phyloP scores from a whole-genome alignment of 1,140 invertebrate genomes.

The Lucilia sericata region DNA sequence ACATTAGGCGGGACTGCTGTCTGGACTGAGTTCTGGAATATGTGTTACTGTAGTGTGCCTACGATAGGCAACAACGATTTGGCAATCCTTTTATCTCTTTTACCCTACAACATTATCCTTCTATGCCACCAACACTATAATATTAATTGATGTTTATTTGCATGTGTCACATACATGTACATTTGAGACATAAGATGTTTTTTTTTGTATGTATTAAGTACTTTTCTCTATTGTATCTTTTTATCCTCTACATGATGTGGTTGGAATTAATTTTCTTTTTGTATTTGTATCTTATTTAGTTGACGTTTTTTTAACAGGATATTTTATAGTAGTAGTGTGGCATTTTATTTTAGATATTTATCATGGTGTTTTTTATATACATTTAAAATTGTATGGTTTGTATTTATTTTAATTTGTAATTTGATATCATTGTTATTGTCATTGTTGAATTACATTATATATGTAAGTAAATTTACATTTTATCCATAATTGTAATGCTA shows the following conservation, averaged over 20 bases:
- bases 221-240: background rate
- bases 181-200: background rate
- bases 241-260: constrained; percentile 6
- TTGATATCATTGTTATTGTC: background rate
- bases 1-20: too few relatives aligned
- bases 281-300: background rate
- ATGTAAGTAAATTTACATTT: background rate
- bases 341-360: background rate
- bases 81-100: too few relatives aligned
- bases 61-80: too few relatives aligned
- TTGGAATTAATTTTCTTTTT: constrained; percentile 14
- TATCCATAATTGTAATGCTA: too few relatives aligned
- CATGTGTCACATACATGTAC: background rate
- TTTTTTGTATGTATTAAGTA: background rate
- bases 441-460: background rate
- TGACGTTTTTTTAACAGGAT: background rate
- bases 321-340: background rate
- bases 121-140: background rate
- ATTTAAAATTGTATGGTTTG: background rate
- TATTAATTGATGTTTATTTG: constrained; percentile 17
- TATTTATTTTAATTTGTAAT: background rate
- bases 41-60: too few relatives aligned
- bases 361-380: background rate
- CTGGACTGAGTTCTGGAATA: too few relatives aligned
- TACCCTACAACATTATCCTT: background rate